phyloP scores from a whole-genome alignment of 1,140 invertebrate species.

The Probaryconus sp. region DNA sequence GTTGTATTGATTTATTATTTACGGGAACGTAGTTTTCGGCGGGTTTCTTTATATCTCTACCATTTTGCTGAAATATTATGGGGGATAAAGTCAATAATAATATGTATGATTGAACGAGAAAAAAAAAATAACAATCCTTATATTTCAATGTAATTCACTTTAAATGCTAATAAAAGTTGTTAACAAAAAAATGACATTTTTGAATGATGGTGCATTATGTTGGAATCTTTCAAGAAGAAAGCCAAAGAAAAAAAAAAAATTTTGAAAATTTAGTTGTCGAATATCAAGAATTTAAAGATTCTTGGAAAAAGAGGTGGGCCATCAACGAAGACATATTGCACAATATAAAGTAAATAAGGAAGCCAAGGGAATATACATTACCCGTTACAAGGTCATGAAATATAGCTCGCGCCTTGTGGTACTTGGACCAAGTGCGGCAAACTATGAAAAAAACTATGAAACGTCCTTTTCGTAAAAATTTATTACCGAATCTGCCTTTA shows the following conservation, averaged over 20 bases:
- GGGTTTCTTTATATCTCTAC: not conserved
- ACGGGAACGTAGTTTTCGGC: conserved; percentile 7
- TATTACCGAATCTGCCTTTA: conserved; percentile 26
- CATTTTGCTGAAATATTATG: conserved; percentile 16
- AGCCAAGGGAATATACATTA: conserved; percentile 27
- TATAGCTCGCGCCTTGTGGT: not conserved
- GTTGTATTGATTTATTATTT: conserved; percentile 41
- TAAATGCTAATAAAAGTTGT: too few relatives aligned
- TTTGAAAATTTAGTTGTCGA: too few relatives aligned
- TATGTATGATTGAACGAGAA: conserved; percentile 7
- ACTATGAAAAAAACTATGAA: conserved; percentile 19
- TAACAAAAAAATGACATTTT: too few relatives aligned
- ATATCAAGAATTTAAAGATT: too few relatives aligned
- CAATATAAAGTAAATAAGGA: conserved; percentile 15
- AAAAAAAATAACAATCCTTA: too few relatives aligned
- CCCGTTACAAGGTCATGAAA: conserved; percentile 22
- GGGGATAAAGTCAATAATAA: conserved; percentile 2
- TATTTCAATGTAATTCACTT: conserved; percentile 1
- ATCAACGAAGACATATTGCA: too few relatives aligned
- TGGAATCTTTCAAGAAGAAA: too few relatives aligned
- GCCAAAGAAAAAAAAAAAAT: too few relatives aligned
- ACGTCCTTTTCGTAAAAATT: conserved; percentile 36
- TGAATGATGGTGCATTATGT: too few relatives aligned
- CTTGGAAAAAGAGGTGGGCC: too few relatives aligned
- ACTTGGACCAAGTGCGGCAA: conserved; percentile 20